Base-by-base conservation (phyloP, 2,113 vertebrate genomes). In the Athene noctua region DNA sequence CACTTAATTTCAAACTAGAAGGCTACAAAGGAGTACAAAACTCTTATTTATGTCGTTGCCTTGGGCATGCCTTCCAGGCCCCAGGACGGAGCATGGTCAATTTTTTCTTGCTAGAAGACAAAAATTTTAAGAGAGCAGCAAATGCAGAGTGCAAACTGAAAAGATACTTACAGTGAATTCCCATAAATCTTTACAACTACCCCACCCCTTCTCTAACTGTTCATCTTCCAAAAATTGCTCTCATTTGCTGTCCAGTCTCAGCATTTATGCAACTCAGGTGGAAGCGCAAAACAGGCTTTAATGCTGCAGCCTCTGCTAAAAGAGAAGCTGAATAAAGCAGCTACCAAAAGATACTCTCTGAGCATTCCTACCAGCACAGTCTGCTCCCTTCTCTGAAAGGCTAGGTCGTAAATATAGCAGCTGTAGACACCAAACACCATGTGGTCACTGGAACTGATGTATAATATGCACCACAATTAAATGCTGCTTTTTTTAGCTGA, bases 361-460 rank as follows among this genome's bases (percentile, higher is more conserved):
- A 79, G 32, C 58, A 68, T 70, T 88, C 54, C 46, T 57, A 80
- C 34, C 38, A 75, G 71, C 21, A 81, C 9, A 80, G 22, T 49
- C 47, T 88, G 68, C 27, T 86, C 42, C 30, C 54, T 79, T 66
- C 72, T 51, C 58, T 87, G 36, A 73, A 73, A 88, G 54, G 30
- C 46, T 55, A 54, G 38, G 40, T 67, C 75, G 92, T 93, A 95
- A 92, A 96, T 75, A 95, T 2, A 89, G 58, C 75, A 88, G 70
- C 38, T 80, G 81, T 63, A 75, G 80, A 88, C 70, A 95, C 75
- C 72, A 63, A 95, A 91, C 0, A 4, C 72, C 61, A 77, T 73
- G 84, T 58, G 55, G 68, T 86, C 21, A 4, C 61, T 93, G 85
- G 91, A 97, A 86, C 51, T 27, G 47, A 52, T 82, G 58, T 66